A percentile compares a stretch with the other conserved stretches of the same genome.
Conservation (phyloP, 2,888 invertebrate genomes). For the Danaus chrysippus region DNA sequence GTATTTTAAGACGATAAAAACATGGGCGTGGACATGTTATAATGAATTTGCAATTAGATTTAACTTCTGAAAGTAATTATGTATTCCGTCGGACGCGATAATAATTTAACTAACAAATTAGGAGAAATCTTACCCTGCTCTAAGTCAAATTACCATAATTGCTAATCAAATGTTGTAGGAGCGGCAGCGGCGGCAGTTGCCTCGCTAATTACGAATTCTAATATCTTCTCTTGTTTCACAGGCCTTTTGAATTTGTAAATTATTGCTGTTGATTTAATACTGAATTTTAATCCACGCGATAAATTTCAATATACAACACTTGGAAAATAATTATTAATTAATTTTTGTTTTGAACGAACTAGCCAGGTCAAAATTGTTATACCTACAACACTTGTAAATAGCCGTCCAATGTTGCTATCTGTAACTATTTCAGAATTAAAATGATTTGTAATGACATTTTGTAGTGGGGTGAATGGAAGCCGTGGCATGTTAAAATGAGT, state of each 20-base stretch:
- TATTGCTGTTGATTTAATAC: constrained; percentile 62
- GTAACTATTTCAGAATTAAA: too few relatives aligned
- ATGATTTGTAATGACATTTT: too few relatives aligned
- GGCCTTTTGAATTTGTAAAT: constrained; percentile 77
- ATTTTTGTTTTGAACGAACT: not conserved
- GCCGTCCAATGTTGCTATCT: too few relatives aligned
- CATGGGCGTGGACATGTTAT: not conserved
- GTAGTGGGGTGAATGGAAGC: too few relatives aligned
- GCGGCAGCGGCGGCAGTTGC: constrained; percentile 56
- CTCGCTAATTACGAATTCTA: constrained; percentile 77
- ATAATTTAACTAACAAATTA: constrained; percentile 77
- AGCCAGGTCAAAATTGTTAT: too few relatives aligned
- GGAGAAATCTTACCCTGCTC: constrained; percentile 75
- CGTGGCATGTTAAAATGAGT: too few relatives aligned
- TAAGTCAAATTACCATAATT: constrained; percentile 78
- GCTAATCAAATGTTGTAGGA: constrained; percentile 77
- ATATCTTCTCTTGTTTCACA: constrained; percentile 75
- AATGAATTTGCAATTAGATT: constrained; percentile 30
- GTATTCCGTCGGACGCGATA: constrained; percentile 55
- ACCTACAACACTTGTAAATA: too few relatives aligned
- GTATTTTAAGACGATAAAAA: too few relatives aligned
- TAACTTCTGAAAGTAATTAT: constrained; percentile 37
- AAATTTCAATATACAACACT: not conserved
- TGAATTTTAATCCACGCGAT: constrained; percentile 44
- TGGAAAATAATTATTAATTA: not conserved